phyloP scores from a whole-genome alignment of 2,888 invertebrate species.

The Parnassius orleans region DNA sequence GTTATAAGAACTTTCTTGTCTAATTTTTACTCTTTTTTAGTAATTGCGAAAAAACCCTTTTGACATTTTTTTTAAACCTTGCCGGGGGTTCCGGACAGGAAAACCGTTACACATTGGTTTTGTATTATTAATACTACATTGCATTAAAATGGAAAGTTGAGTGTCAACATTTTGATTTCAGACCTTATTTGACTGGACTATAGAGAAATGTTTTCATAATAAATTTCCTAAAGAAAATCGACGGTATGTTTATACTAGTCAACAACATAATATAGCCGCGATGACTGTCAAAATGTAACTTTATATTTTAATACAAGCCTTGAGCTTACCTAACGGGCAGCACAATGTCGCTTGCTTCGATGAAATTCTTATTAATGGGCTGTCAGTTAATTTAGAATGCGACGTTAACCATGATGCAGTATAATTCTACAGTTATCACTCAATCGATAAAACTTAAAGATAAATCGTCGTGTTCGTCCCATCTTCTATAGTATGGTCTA shows the following conservation, averaged over 20 bases:
- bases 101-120: too few species aligned
- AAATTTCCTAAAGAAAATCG: slow-evolving; percentile 23
- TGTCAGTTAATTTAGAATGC: slow-evolving; percentile 50
- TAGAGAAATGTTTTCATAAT: slow-evolving; percentile 7
- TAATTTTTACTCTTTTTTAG: too few species aligned
- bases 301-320: slow-evolving; percentile 28
- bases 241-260: slow-evolving; percentile 14
- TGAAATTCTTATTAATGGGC: slow-evolving; percentile 44
- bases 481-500: slow-evolving; percentile 15
- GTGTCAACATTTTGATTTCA: too few species aligned
- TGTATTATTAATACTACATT: too few species aligned
- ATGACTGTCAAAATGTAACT: slow-evolving; percentile 22
- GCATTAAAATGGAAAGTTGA: too few species aligned
- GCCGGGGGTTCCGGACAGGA: too few species aligned
- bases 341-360: slow-evolving; percentile 41
- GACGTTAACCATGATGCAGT: slow-evolving; percentile 57
- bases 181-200: too few species aligned
- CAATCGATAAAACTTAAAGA: slow-evolving; percentile 44
- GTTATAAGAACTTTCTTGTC: too few species aligned
- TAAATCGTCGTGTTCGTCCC: slow-evolving; percentile 37
- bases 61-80: too few species aligned
- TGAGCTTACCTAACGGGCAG: slow-evolving; percentile 31
- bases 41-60: too few species aligned
- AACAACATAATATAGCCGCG: not conserved
- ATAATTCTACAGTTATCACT: slow-evolving; percentile 30